A percentile compares a stretch with the other conserved stretches of the same genome.
These are phyloP conservation scores for Thalassophryne amazonica DNA, from an alignment of 2,797 vertebrate species.

Conservation along the genomic window DNA sequence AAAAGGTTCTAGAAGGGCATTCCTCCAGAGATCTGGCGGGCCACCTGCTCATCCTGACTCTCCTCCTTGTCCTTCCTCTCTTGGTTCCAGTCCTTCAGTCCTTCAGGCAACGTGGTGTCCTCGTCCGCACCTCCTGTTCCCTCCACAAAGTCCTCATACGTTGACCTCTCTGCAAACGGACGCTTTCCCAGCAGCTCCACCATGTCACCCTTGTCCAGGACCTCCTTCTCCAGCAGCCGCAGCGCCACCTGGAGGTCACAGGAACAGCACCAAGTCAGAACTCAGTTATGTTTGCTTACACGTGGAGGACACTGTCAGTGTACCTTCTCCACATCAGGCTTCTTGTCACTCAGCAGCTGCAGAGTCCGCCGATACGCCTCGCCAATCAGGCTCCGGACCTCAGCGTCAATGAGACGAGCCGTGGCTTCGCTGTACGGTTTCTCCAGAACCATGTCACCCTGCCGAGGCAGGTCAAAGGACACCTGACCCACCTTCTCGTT, in stretches of 20 bases:
- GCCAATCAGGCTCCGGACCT: slow-evolving; percentile 86
- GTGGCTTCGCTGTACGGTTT: slow-evolving; percentile 97
- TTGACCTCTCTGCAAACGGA: slow-evolving; percentile 93
- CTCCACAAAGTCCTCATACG: slow-evolving; percentile 96
- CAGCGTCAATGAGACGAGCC: slow-evolving; percentile 89
- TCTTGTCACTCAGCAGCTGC: slow-evolving; percentile 84
- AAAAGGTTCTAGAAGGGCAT: slow-evolving; percentile 79
- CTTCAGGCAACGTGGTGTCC: slow-evolving; percentile 91
- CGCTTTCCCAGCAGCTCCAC: slow-evolving; percentile 88
- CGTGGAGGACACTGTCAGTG: background rate
- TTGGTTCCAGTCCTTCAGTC: slow-evolving; percentile 96
- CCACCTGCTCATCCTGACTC: slow-evolving; percentile 79
- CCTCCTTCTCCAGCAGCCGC: slow-evolving; percentile 90
- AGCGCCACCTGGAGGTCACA: slow-evolving; percentile 84
- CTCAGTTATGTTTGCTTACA: background rate
- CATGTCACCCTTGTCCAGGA: slow-evolving; percentile 94
- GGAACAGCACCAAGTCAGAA: background rate
- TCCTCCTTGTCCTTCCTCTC: slow-evolving; percentile 84
- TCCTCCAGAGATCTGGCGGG: slow-evolving; percentile 80
- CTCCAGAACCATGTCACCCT: slow-evolving; percentile 93
- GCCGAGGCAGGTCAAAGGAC: slow-evolving; percentile 92
- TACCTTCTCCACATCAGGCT: slow-evolving; percentile 90
- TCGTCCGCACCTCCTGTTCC: slow-evolving; percentile 92
- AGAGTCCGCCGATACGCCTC: slow-evolving; percentile 84
- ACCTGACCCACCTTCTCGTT: slow-evolving; percentile 95